A percentile compares a stretch with the other conserved stretches of the same genome.
phyloP scores from a whole-genome alignment of 2,113 vertebrate species.

The Saccopteryx leptura region DNA sequence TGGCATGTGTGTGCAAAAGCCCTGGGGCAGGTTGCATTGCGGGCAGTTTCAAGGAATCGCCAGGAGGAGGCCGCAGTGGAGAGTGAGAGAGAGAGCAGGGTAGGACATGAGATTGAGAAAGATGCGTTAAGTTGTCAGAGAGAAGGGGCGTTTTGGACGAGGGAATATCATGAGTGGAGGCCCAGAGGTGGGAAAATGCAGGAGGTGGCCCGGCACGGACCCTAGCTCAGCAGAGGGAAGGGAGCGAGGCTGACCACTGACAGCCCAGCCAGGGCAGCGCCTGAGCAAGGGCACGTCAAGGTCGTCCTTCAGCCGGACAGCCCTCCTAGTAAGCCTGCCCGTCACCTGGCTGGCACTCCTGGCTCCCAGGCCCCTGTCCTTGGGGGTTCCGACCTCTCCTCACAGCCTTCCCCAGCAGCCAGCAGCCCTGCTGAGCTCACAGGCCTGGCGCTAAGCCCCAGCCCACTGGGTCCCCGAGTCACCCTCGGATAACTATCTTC shows the following conservation, averaged over 20 bases:
- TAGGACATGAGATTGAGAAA: not conserved
- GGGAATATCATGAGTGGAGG: not conserved
- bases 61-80: not conserved
- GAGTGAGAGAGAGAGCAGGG: not conserved
- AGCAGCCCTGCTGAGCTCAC: not conserved
- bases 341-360: accelerated
- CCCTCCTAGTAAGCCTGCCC: not conserved
- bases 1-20: not conserved
- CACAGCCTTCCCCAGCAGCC: not conserved
- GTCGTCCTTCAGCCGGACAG: too few species aligned
- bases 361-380: not conserved
- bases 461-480: not conserved
- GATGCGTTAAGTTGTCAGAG: not conserved
- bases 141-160: not conserved
- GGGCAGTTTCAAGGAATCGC: not conserved
- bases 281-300: not conserved
- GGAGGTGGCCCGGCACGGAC: accelerated
- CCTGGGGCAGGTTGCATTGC: not conserved
- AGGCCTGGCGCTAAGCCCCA: not conserved
- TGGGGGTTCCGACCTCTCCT: not conserved
- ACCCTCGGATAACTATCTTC: too few species aligned
- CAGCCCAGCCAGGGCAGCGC: accelerated
- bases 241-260: accelerated
- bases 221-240: not conserved
- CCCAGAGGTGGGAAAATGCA: not conserved